These are phyloP conservation scores for Spheniscus mendiculus DNA, from an alignment of 2,113 vertebrate species.

Conservation along the genomic window DNA sequence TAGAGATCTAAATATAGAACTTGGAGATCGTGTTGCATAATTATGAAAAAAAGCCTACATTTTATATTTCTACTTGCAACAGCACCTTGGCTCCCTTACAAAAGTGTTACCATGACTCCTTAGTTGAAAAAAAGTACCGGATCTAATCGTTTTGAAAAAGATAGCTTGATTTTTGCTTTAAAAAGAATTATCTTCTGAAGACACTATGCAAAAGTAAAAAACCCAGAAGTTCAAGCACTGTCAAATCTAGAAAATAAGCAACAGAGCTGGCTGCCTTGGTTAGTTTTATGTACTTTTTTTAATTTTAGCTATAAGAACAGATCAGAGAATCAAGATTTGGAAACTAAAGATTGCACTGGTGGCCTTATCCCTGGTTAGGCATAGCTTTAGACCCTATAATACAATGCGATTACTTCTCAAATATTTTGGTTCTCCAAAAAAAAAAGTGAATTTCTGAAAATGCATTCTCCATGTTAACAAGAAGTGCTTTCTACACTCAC, in stretches of 20 bases:
- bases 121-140: neutral
- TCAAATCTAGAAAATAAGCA: neutral
- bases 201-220: neutral
- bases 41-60: neutral
- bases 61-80: neutral
- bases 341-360: neutral
- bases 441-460: neutral
- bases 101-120: neutral
- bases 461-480: neutral
- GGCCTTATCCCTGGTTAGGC: neutral
- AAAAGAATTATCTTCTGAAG: neutral
- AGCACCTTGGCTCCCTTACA: neutral
- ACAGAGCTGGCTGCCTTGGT: neutral
- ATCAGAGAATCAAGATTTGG: neutral
- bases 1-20: neutral
- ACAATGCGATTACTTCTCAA: neutral
- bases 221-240: neutral
- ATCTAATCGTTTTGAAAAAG: neutral
- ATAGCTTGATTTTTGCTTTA: neutral
- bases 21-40: neutral
- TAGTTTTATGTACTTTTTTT: accelerated
- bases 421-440: neutral
- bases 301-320: neutral
- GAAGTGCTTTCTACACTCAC: neutral
- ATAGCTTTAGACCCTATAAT: neutral